Evolutionary conservation across 2,113 vertebrate genomes (phyloP), one percentile per base, ranked within the genome.

Genomic region (Elaphurus davidianus): DNA sequence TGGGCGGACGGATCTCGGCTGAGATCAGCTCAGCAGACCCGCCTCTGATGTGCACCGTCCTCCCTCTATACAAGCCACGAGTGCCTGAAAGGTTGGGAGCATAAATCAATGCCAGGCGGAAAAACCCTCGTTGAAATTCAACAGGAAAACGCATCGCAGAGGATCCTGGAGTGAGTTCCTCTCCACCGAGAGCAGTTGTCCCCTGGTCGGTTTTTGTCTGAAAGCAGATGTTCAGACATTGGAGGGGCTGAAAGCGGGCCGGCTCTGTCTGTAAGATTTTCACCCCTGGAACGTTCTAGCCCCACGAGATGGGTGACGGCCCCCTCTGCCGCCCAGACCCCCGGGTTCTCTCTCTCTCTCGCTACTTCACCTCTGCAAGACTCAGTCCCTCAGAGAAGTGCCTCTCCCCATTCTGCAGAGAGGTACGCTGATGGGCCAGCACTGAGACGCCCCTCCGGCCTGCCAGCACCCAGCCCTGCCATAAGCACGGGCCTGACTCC

Each of bases 61-160:
- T 84, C 64, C 87, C 47, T 43, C n/a, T 55, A 12, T 11, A 30
- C 23, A 11, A 78, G 94, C 62, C 21, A 1, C 0, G 1, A 87
- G 54, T 12, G 50, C 67, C 87, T 9, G 43, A 85, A 59, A 95
- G 78, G 71, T 74, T 60, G 82, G 59, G 71, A 86, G 84, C 45
- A 78, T 86, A 91, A 96, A 95, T 88, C 94, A 81, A 78, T 40
- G 79, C 90, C 86, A 67, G 88, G 78, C 62, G 17, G 55, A 59
- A 81, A 87, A 47, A 10, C 10, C 45, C 74, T 89, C 2, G 0
- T 71, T 84, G 87, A 90, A 95, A 95, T 62, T 54, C 84, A 87
- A 64, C 27, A 47, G 91, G 85, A 74, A 89, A 55, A 33, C 1
- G 3, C 84, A 57, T 62, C 0, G 16, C 79, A 16, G 45, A 84